Conservation (phyloP, 2,113 vertebrate species). For the Leucoraja erinaceus region DNA sequence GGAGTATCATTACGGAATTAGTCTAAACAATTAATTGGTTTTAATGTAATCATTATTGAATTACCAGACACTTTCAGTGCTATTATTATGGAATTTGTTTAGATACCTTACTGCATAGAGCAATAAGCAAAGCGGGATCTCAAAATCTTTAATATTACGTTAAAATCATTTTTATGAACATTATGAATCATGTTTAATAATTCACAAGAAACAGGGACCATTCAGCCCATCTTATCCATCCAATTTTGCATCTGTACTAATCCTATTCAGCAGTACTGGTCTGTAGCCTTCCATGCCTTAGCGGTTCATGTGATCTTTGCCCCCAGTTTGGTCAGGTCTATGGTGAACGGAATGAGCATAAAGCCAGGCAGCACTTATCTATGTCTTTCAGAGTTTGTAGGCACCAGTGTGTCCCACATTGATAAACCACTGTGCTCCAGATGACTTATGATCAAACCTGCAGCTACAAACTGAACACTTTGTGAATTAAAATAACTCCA, state of each 20-base stretch:
- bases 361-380: neutral
- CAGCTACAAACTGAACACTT: neutral
- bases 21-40: neutral
- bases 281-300: too few species aligned
- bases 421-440: too few species aligned
- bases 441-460: too few species aligned
- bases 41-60: neutral
- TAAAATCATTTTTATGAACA: too few species aligned
- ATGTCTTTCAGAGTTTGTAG: neutral
- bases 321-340: neutral
- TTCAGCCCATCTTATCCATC: too few species aligned
- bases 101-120: neutral
- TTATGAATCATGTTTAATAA: neutral
- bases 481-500: neutral
- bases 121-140: neutral
- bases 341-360: neutral
- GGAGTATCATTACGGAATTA: neutral
- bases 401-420: neutral
- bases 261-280: too few species aligned
- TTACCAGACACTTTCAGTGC: neutral
- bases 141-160: neutral
- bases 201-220: neutral
- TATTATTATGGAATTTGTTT: neutral
- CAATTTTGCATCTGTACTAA: too few species aligned
- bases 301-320: neutral